Percentiles rank a stretch among this genome's conserved stretches.
Conservation (phyloP, 2,797 vertebrate species). For the Eulemur coronatus region DNA sequence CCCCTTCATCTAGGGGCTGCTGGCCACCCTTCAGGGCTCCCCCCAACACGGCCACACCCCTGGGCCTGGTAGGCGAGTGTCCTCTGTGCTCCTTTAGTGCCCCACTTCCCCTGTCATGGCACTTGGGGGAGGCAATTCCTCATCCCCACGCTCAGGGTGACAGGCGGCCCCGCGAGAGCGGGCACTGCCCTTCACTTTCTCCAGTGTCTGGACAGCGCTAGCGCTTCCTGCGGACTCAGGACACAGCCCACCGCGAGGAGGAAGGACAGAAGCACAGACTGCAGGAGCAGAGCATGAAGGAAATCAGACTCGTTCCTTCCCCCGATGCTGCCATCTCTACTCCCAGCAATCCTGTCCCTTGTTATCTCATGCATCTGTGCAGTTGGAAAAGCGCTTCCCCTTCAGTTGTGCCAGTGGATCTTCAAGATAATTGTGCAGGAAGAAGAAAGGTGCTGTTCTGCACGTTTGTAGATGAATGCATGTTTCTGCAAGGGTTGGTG, state of each 20-base stretch:
- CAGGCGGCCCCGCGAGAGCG: rapidly evolving
- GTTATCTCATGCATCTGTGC: rapidly evolving
- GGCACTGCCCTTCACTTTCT: not conserved
- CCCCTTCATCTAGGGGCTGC: rapidly evolving
- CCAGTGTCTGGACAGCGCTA: not conserved
- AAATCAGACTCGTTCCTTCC: not conserved
- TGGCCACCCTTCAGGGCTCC: too few species aligned
- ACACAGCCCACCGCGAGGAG: not conserved
- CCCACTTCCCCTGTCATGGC: not conserved
- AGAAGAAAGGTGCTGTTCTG: not conserved
- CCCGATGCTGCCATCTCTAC: not conserved
- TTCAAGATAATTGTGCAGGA: not conserved
- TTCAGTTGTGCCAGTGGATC: too few species aligned
- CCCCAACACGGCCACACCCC: not conserved
- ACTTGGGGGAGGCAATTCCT: not conserved
- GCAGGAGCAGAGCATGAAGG: not conserved
- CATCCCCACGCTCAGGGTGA: not conserved
- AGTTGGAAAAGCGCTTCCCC: not conserved
- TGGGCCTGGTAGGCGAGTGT: not conserved
- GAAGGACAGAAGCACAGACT: not conserved
- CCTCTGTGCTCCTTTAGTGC: not conserved
- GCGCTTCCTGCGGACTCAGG: rapidly evolving
- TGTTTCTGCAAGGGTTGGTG: not conserved
- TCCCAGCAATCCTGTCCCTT: rapidly evolving
- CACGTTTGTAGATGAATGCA: not conserved